These are phyloP conservation scores for Solea solea DNA, from an alignment of 2,113 vertebrate species.

Conservation along the genomic window DNA sequence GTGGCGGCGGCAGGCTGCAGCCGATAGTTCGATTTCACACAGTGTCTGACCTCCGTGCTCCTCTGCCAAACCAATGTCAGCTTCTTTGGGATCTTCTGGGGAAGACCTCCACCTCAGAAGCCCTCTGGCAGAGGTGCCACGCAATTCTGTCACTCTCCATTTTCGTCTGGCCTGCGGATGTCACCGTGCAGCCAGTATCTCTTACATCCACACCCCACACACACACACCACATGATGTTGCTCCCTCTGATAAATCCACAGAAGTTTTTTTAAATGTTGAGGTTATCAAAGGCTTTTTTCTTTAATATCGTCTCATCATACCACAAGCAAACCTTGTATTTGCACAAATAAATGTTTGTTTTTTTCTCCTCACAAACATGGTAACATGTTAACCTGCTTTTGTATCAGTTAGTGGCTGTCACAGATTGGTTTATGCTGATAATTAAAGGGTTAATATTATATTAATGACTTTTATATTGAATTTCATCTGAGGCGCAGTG, in stretches of 20 bases:
- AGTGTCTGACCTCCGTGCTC: background rate
- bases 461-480: too few relatives aligned
- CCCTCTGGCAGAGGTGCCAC: background rate
- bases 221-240: too few relatives aligned
- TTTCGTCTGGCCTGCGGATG: background rate
- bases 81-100: background rate
- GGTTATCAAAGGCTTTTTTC: slow-evolving; percentile 9
- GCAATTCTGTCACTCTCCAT: background rate
- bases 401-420: too few relatives aligned
- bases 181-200: background rate
- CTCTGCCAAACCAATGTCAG: background rate
- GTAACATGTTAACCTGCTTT: too few relatives aligned
- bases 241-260: too few relatives aligned
- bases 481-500: too few relatives aligned
- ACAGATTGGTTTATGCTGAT: too few relatives aligned
- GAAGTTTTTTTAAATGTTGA: background rate
- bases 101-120: background rate
- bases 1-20: background rate
- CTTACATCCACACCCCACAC: too few relatives aligned
- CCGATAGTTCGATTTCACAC: background rate
- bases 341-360: background rate
- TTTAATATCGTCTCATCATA: background rate
- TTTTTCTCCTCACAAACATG: too few relatives aligned
- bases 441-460: too few relatives aligned
- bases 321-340: background rate